phyloP scores from a whole-genome alignment of 2,113 vertebrate species.

The Pristiophorus japonicus region DNA sequence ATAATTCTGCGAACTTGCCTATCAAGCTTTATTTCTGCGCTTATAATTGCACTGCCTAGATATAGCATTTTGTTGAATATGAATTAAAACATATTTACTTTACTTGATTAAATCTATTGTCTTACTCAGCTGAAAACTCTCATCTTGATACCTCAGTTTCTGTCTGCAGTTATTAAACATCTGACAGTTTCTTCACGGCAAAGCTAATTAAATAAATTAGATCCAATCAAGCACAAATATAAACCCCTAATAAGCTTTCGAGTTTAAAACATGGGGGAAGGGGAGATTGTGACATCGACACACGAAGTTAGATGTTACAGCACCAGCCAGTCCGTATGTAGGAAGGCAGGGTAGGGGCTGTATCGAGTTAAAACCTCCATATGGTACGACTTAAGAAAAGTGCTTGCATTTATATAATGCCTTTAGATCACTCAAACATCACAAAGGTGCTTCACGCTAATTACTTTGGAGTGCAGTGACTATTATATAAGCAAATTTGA shows the following conservation, averaged over 20 bases:
- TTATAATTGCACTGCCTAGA: constrained; percentile 12
- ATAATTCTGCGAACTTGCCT: neutral
- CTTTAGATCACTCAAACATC: neutral
- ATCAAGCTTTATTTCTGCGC: neutral
- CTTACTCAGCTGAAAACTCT: constrained; percentile 11
- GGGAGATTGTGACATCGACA: constrained; percentile 1
- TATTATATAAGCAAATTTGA: constrained; percentile 18
- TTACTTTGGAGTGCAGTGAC: neutral
- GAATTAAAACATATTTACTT: constrained; percentile 35
- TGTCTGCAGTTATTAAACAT: constrained; percentile 28
- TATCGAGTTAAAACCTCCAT: neutral
- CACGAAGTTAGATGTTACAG: neutral
- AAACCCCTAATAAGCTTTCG: neutral
- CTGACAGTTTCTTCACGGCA: constrained; percentile 34
- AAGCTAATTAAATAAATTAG: constrained; percentile 38
- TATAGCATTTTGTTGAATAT: neutral
- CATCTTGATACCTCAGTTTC: neutral
- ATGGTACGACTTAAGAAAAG: neutral
- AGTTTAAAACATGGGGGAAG: neutral
- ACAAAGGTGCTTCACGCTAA: neutral
- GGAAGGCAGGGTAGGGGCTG: neutral
- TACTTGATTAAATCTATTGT: constrained; percentile 35
- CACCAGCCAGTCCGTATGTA: neutral
- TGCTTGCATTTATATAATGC: neutral
- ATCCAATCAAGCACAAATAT: constrained; percentile 33